Conservation (phyloP, 2,888 invertebrate species). For the Diarsia brunnea region DNA sequence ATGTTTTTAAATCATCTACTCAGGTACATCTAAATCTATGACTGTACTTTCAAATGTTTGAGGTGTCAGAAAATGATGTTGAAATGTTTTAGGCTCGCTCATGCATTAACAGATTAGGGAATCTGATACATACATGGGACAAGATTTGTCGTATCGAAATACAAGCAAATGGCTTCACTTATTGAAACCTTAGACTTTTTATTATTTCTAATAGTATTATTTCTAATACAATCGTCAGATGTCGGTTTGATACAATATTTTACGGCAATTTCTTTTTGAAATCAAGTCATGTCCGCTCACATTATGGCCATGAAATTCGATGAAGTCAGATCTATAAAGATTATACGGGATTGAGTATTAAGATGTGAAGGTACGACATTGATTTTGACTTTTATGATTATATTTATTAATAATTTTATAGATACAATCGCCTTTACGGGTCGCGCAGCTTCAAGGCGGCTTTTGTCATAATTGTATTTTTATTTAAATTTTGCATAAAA, state of each 20-base stretch:
- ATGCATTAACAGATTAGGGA: background rate
- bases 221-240: slow-evolving; percentile 20
- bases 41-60: background rate
- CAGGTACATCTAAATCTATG: background rate
- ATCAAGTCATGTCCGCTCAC: slow-evolving; percentile 35
- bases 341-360: slow-evolving; percentile 36
- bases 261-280: slow-evolving; percentile 27
- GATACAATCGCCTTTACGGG: slow-evolving; percentile 30
- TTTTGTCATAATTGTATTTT: slow-evolving; percentile 20
- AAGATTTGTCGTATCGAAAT: slow-evolving; percentile 6
- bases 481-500: background rate
- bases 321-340: slow-evolving; percentile 58
- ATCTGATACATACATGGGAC: slow-evolving; percentile 4
- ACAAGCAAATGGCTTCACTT: slow-evolving; percentile 13
- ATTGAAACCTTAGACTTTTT: slow-evolving; percentile 39
- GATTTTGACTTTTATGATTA: slow-evolving; percentile 53
- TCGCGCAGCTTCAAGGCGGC: background rate
- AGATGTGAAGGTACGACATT: slow-evolving; percentile 45
- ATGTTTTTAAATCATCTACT: background rate
- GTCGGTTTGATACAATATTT: slow-evolving; percentile 33
- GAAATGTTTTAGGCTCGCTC: slow-evolving; percentile 5
- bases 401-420: slow-evolving; percentile 41
- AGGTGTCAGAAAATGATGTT: background rate
- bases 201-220: slow-evolving; percentile 20
- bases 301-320: slow-evolving; percentile 53